Evolutionary conservation across 2,113 vertebrate genomes (phyloP).

Genomic region (Spilogale gracilis): DNA sequence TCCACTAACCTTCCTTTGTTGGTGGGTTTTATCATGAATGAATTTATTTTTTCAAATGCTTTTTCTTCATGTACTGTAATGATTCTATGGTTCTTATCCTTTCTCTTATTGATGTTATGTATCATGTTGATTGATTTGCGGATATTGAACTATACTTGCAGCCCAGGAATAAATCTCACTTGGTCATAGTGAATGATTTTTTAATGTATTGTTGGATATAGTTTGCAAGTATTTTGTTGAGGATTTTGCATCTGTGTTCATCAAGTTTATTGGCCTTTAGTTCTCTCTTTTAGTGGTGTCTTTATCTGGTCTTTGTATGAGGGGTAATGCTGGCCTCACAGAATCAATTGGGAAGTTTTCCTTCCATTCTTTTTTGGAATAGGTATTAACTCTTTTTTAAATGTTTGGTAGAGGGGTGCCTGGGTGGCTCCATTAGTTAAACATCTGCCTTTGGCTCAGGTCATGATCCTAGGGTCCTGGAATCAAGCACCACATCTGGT

Average conservation of each 20-base stretch:
- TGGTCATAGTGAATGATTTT: not conserved
- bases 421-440: not conserved
- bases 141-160: not conserved
- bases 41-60: not conserved
- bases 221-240: not conserved
- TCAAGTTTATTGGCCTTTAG: not conserved
- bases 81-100: not conserved
- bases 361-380: not conserved
- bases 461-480: not conserved
- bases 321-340: not conserved
- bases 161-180: not conserved
- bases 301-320: not conserved
- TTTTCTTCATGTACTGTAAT: not conserved
- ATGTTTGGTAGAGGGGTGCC: not conserved
- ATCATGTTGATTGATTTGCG: not conserved
- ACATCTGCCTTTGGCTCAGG: not conserved
- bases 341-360: not conserved
- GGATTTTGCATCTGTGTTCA: not conserved
- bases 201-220: not conserved
- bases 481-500: no score
- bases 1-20: not conserved
- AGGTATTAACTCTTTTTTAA: not conserved
- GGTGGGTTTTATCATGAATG: not conserved
- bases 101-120: not conserved
- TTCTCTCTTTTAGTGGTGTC: not conserved